Base-by-base conservation (phyloP, 2,797 vertebrate species). In the Eurystomus glaucurus region DNA sequence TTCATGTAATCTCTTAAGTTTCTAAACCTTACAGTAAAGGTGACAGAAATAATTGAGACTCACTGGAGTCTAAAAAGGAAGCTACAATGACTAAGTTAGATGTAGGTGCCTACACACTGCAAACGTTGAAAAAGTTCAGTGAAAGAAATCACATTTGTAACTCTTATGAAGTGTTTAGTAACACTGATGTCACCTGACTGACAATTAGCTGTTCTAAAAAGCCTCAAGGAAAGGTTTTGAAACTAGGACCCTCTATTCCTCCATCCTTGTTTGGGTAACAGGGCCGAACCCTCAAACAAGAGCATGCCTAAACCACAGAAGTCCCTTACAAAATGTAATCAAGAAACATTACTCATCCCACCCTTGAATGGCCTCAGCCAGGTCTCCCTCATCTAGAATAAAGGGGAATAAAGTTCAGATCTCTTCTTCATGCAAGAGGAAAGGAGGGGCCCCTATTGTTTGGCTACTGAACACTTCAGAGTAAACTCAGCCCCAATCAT, bases 151-250 rank as follows among this genome's bases (percentile, higher is more conserved):
- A 45, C 3, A 52, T 39, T n/a, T 85, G 6, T 43, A 85, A 61
- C 35, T 33, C 23, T 65, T 35, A n/a, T 0, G 0, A 93, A 57
- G 20, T 16, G 22, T 5, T n/a, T 1, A 16, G 5, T 35, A 43
- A 52, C 15, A 57, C 12, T 57, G 76, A 70, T 37, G 29, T 8
- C 20, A 77, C 7, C 19, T 11, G 64, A 48, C 20, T 70, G 61
- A 25, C 35, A 85, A 78, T 35, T 1, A 75, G 6, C 28, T 65
- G 25, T 11, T 62, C 22, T 41, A 88, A 22, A 84, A 90, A 85
- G 25, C 22, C 22, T 78, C 22, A 75, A 46, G 57, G 14, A 84
- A 74, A 13, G 3, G 14, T 29, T 74, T 70, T 52, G 10, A 25
- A 84, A 46, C 23, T 70, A 45, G 45, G 20, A 84, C n/a, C 6